Conservation (phyloP, 2,888 invertebrate genomes). For the Oxystoma pomonae region DNA sequence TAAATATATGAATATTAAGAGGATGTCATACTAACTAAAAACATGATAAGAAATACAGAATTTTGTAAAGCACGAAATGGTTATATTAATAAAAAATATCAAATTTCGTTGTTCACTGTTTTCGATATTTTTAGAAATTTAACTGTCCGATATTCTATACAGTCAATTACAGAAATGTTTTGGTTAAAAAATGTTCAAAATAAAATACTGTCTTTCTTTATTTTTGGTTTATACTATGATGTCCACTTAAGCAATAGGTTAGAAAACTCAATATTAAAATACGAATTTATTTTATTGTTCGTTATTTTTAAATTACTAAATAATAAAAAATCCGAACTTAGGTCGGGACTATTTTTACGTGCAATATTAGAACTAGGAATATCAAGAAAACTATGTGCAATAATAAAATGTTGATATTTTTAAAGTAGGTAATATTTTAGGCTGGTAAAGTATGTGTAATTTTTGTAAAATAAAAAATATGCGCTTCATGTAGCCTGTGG, state of each 20-base stretch:
- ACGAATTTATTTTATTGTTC: not conserved
- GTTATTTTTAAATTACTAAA: not conserved
- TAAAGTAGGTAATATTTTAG: constrained; percentile 15
- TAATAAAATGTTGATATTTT: constrained; percentile 28
- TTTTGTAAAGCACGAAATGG: no score
- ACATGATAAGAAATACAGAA: no score
- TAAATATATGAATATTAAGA: no score
- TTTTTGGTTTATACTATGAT: not conserved
- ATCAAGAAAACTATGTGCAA: constrained; percentile 29
- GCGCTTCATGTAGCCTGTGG: not conserved
- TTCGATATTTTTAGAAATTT: no score
- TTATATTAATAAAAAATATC: no score
- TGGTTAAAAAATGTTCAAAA: no score
- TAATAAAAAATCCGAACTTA: constrained; percentile 17
- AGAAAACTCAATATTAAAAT: no score
- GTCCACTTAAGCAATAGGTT: no score
- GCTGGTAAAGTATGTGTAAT: constrained; percentile 3
- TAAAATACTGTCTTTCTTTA: not conserved
- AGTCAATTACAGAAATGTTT: no score
- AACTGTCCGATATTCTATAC: no score
- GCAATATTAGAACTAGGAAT: constrained; percentile 30
- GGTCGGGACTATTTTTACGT: constrained; percentile 30
- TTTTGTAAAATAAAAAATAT: not conserved
- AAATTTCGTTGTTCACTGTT: no score
- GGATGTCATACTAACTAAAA: no score